Evolutionary conservation across 2,888 invertebrate genomes (phyloP).

Genomic region (Drosophila anomalata): DNA sequence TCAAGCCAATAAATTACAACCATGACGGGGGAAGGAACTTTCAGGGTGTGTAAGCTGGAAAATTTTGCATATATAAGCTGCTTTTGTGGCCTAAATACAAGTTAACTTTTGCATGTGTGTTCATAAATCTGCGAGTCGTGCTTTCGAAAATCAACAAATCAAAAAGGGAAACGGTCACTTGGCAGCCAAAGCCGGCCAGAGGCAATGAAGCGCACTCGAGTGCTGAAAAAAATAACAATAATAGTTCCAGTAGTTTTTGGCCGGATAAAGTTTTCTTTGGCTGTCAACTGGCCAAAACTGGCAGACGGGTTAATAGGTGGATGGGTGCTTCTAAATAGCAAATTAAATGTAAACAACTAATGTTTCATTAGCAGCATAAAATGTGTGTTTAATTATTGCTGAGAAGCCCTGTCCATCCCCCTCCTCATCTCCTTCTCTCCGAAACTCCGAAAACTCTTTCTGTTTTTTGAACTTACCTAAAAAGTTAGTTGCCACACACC

Average conservation of each 20-base stretch:
- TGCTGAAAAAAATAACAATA: slow-evolving; percentile 48
- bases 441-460: slow-evolving; percentile 43
- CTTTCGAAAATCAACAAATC: slow-evolving; percentile 69
- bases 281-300: slow-evolving; percentile 16
- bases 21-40: slow-evolving; percentile 24
- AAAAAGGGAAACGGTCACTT: slow-evolving; percentile 33
- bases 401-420: slow-evolving; percentile 31
- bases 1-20: slow-evolving; percentile 70
- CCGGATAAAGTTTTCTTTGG: slow-evolving; percentile 20
- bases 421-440: slow-evolving; percentile 28
- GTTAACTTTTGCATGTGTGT: slow-evolving; percentile 29
- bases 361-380: slow-evolving; percentile 78
- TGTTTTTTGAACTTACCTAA: slow-evolving; percentile 73
- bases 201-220: slow-evolving; percentile 65
- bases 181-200: slow-evolving; percentile 19
- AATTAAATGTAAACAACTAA: slow-evolving; percentile 80
- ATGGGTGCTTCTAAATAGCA: slow-evolving; percentile 62
- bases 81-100: slow-evolving; percentile 66
- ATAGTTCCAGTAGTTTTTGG: slow-evolving; percentile 7
- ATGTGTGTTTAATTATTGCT: slow-evolving; percentile 77
- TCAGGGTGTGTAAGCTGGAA: slow-evolving; percentile 60
- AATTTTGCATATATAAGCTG: slow-evolving; percentile 72
- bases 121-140: slow-evolving; percentile 43
- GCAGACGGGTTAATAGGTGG: slow-evolving; percentile 12
- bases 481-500: slow-evolving; percentile 68